Evolutionary conservation across 2,113 vertebrate species (phyloP).

Genomic region (Chitala chitala): DNA sequence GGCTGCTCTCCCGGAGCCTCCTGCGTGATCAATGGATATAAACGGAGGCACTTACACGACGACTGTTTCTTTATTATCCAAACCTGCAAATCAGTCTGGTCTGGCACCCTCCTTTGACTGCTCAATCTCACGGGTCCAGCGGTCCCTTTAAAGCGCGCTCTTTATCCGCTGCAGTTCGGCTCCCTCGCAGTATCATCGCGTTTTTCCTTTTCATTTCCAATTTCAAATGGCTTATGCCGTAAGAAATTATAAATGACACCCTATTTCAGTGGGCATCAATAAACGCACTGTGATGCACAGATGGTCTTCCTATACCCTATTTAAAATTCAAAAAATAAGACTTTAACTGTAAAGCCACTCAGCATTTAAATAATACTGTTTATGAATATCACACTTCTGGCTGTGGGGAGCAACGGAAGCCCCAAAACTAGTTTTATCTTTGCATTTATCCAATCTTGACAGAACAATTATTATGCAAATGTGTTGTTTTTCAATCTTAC

Average conservation of each 20-base stretch:
- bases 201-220: too few species aligned
- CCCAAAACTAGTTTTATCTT: slow-evolving; percentile 7
- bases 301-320: neutral
- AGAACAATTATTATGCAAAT: slow-evolving; percentile 21
- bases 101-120: too few species aligned
- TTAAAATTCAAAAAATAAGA: neutral
- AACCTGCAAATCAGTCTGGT: slow-evolving; percentile 4
- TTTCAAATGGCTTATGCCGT: too few species aligned
- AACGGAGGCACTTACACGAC: neutral
- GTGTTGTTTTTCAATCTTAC: slow-evolving; percentile 10
- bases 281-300: neutral
- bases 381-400: neutral
- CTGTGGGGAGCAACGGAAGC: neutral
- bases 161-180: too few species aligned
- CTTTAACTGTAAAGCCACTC: neutral
- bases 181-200: too few species aligned
- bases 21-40: neutral
- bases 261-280: neutral
- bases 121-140: too few species aligned
- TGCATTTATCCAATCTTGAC: slow-evolving; percentile 21
- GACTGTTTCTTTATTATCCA: neutral
- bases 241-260: too few species aligned
- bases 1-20: neutral
- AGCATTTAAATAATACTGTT: slow-evolving; percentile 9
- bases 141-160: too few species aligned